Conservation (phyloP, 2,888 invertebrate genomes). For the Leucophenga montana region DNA sequence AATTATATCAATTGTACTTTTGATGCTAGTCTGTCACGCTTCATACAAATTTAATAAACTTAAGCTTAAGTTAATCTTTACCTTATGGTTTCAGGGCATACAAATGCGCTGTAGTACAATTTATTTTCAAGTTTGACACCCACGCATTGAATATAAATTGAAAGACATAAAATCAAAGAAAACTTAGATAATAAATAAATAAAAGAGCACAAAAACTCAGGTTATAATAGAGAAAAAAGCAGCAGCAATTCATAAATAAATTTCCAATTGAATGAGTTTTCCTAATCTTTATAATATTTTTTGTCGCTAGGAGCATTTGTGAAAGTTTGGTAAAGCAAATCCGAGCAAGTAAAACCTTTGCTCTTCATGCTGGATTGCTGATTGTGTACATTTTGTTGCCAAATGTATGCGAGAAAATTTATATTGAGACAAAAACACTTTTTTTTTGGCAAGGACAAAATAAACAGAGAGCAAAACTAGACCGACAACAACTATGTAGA, state of each 20-base stretch:
- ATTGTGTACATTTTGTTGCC: conserved; percentile 18
- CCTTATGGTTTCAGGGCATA: not conserved
- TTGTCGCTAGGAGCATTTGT: not conserved
- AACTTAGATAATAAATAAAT: no score
- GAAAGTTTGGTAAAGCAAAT: not conserved
- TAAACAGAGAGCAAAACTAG: not conserved
- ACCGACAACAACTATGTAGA: not conserved
- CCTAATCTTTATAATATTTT: conserved; percentile 7
- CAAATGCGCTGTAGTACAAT: not conserved
- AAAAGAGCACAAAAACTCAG: no score
- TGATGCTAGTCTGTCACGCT: no score
- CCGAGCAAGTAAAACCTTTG: not conserved
- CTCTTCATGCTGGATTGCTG: conserved; percentile 9
- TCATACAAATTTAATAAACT: no score
- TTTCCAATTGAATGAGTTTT: conserved; percentile 63
- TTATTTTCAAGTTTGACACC: not conserved
- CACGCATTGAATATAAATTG: not conserved
- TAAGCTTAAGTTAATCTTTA: no score
- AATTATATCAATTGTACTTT: no score
- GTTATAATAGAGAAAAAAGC: not conserved
- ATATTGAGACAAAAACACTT: not conserved
- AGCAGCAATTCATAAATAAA: conserved; percentile 37
- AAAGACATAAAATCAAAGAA: not conserved
- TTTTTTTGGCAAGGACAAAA: conserved; percentile 14
- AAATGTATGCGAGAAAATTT: conserved; percentile 12